phyloP scores from a whole-genome alignment of 2,113 vertebrate genomes.

The Hippocampus guttulatus region DNA sequence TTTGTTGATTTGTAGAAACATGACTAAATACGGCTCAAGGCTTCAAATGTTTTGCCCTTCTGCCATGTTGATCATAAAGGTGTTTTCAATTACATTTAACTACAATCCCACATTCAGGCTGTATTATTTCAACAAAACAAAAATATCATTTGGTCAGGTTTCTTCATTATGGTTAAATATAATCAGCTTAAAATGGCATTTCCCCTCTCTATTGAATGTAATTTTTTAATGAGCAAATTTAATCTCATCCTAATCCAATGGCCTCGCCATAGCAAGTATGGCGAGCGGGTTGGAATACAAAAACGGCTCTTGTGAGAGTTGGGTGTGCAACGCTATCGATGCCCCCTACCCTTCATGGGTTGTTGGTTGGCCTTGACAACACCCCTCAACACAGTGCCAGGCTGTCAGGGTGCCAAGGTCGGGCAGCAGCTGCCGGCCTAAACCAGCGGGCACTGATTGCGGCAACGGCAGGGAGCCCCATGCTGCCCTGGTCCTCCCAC shows the following conservation, averaged over 20 bases:
- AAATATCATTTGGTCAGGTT: slow-evolving; percentile 21
- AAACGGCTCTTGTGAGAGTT: slow-evolving; percentile 44
- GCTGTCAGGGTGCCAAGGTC: slow-evolving; percentile 59
- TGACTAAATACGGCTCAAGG: not conserved
- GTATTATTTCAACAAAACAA: not conserved
- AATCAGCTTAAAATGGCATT: slow-evolving; percentile 27
- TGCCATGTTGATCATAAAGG: slow-evolving; percentile 17
- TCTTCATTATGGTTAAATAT: slow-evolving; percentile 49
- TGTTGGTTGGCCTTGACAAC: slow-evolving; percentile 64
- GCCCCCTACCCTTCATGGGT: slow-evolving; percentile 14
- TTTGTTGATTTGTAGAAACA: not conserved
- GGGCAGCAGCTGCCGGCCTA: slow-evolving; percentile 64
- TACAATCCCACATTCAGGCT: not conserved
- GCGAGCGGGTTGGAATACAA: slow-evolving; percentile 44
- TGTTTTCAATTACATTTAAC: slow-evolving; percentile 28
- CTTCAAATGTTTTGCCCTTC: not conserved
- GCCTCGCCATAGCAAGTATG: slow-evolving; percentile 49
- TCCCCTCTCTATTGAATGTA: slow-evolving; percentile 27
- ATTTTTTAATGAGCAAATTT: slow-evolving; percentile 56
- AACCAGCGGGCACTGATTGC: slow-evolving; percentile 69
- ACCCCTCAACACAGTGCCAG: slow-evolving; percentile 42
- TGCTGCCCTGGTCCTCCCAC: slow-evolving; percentile 32
- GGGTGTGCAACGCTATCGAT: slow-evolving; percentile 29
- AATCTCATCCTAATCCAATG: slow-evolving; percentile 58
- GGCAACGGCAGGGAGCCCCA: slow-evolving; percentile 59